A percentile compares a stretch with the other conserved stretches of the same genome.
Evolutionary conservation across 2,797 vertebrate species (phyloP).

Genomic region (Antennarius maculatus): DNA sequence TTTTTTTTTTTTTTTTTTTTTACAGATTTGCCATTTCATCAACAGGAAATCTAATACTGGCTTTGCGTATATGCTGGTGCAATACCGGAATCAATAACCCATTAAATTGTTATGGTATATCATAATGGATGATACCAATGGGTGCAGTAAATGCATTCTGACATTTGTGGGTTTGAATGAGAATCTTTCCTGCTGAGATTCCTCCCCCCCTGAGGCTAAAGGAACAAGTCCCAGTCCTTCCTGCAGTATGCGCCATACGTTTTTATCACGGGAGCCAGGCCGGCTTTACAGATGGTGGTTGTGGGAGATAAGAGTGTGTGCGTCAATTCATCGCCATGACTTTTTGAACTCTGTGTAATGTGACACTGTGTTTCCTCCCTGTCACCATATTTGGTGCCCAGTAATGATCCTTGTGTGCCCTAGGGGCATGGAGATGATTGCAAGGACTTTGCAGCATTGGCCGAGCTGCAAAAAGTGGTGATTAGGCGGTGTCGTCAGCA

Average conservation of each 20-base stretch:
- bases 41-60: conserved; percentile 39
- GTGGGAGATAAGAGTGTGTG: conserved; percentile 39
- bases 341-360: conserved; percentile 34
- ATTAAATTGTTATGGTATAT: conserved; percentile 52
- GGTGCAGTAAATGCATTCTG: conserved; percentile 23
- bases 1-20: conserved; percentile 31
- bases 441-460: conserved; percentile 9
- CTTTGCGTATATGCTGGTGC: conserved; percentile 37
- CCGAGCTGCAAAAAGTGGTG: not conserved
- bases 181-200: conserved; percentile 35
- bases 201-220: conserved; percentile 15
- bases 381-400: conserved; percentile 24
- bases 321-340: conserved; percentile 41
- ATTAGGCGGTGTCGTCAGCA: conserved; percentile 20
- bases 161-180: conserved; percentile 25
- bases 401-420: conserved; percentile 39
- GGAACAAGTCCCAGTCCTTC: conserved; percentile 20
- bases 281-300: conserved; percentile 44
- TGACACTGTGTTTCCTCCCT: conserved; percentile 12
- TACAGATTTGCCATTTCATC: conserved; percentile 59
- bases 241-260: conserved; percentile 33
- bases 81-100: conserved; percentile 53
- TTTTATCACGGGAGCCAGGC: conserved; percentile 30
- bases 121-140: conserved; percentile 36
- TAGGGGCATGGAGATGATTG: conserved; percentile 9